Evolutionary conservation across 2,113 vertebrate genomes (phyloP), one percentile per base, ranked within the genome.

Genomic region (Labeo catla): DNA sequence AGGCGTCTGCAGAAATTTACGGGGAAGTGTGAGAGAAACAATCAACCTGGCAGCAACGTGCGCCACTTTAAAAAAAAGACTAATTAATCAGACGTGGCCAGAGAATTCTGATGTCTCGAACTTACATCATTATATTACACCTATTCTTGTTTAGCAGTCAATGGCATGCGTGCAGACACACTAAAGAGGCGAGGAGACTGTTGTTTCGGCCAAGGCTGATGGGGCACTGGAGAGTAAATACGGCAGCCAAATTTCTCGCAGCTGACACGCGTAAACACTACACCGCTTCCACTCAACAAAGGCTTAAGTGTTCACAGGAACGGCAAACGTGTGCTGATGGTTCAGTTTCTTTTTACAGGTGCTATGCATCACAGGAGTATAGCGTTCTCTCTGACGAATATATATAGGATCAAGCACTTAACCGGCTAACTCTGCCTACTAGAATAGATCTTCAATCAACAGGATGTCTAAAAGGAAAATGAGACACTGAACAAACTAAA

Each of bases 1-100:
- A 88, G 89, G 86, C 65, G 87, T 90, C 90, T 90, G 83, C 82
- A 52, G 73, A 54, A 76, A 92, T 91, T 93, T 93, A 49, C 89
- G 89, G 91, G 91, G 88, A 89, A 61, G 76, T 82, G 87, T 16
- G 83, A 88, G 59, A 59, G 86, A 89, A 91, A 91, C 86, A 93
- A 91, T 81, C 47, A 90, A 52, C 54, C 59, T 47, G 45, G 47
- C 39, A 36, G 54, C 68, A 43, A 54, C 19, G 63, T 78, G 59
- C 50, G 86, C 59, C 49, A 50, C 81, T 90, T 86, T 57, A 61
- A 61, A 57, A 50, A 76, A 79, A 83, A 39, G 70, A 81, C 68
- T 87, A 88, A 92, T 90, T 86, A 82, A 88, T 84, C 39, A 39
- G 81, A 89, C 43, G 4, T 57, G 79, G 72, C 66, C 85, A 78